These are phyloP conservation scores for Epinephelus awoara DNA, from an alignment of 2,797 vertebrate species.

Conservation along the genomic window DNA sequence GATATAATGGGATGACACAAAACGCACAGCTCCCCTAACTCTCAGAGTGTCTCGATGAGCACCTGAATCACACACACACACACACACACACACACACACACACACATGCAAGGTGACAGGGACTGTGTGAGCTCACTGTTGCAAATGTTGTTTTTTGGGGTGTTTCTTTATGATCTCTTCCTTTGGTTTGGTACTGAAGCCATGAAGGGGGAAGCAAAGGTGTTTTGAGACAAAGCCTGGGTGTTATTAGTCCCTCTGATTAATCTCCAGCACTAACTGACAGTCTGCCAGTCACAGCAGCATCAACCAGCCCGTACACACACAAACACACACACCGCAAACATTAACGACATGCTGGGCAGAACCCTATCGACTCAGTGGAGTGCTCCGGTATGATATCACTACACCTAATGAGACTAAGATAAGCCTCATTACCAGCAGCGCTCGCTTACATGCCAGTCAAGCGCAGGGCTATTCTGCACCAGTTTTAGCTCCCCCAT, in stretches of 20 bases:
- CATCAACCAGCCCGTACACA: constrained; percentile 51
- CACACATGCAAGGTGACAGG: constrained; percentile 8
- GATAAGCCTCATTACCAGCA: constrained; percentile 72
- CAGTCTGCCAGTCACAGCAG: constrained; percentile 62
- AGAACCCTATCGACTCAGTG: constrained; percentile 63
- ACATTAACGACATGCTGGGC: constrained; percentile 60
- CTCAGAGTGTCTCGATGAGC: constrained; percentile 52
- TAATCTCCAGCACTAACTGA: constrained; percentile 51
- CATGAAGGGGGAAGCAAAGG: background rate
- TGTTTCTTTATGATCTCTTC: constrained; percentile 18
- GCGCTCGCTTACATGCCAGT: constrained; percentile 56
- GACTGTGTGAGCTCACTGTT: constrained; percentile 29
- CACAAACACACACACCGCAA: constrained; percentile 35
- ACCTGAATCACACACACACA: constrained; percentile 39
- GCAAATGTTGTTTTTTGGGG: constrained; percentile 26
- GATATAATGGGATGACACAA: constrained; percentile 83
- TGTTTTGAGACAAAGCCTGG: constrained; percentile 30
- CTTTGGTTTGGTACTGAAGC: constrained; percentile 6
- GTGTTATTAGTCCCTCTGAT: constrained; percentile 47
- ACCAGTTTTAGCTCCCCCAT: constrained; percentile 42
- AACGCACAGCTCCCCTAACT: constrained; percentile 72
- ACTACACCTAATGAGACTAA: constrained; percentile 70
- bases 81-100: constrained; percentile 5
- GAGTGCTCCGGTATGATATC: constrained; percentile 70
- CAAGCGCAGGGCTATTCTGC: constrained; percentile 53